Evolutionary conservation across 37 sponge, comb jelly and placozoan species (phyloP), one percentile per base, ranked within the genome.

Genomic region (Hormiphora californensis): DNA sequence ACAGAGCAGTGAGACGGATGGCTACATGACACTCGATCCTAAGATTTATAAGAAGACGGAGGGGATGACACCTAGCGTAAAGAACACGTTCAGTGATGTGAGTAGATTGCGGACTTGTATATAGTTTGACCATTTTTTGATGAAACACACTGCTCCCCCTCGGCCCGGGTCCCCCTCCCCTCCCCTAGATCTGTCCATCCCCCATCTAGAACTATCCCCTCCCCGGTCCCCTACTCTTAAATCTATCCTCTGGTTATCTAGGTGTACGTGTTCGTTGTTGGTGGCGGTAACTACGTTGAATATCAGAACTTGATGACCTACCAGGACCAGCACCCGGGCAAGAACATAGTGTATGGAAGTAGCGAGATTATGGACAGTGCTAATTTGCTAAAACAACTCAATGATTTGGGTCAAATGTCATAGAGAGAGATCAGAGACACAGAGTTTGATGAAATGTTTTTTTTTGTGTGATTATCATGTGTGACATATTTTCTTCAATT

Each of bases 261-360:
- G 97, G 94, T 92, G 2, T 89, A 86, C 59, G 98, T 97, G 85
- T 97, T 94, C 61, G 87, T 94, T 30, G 98, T 97, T 32, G 98
- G 98, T 28, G 98, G 95, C 31, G 98, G 98, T 21, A 94, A 92
- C 63, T 94, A 94, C 69, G 92, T 94, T 41, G 98, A 97, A 36
- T 97, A 97, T 63, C 95, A 93, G 88, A 97, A 97, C 67, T 63
- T 97, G 2, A 73, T 73, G 81, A 73, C 81, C 5, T 73, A 73
- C 46, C 23, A 43, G n/a, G 81, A 73, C 3, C 81, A 73, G 22
- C 81, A 73, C 25, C 81, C 81, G 23, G 81, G 23, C 46, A 73
- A 73, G 38, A 33, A 30, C 17, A 73, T 73, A 25, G 81, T 73
- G 46, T 73, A 73, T 36, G 81, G 81, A 11, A 73, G 81, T 28